Evolutionary conservation across 2,888 invertebrate species (phyloP), one percentile per base, ranked within the genome.

Genomic region (Choristoneura rosaceana): DNA sequence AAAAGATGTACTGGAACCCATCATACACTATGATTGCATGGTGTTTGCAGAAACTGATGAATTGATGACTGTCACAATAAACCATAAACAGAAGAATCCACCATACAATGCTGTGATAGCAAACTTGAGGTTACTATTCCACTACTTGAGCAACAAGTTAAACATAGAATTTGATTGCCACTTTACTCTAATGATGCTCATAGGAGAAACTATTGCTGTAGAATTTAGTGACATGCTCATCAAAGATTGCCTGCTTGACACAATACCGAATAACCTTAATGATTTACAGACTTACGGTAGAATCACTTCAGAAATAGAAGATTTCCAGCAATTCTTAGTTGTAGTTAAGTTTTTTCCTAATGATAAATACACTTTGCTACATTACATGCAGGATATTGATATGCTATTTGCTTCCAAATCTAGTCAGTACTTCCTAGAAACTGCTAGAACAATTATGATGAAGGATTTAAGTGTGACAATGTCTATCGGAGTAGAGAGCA

Each of bases 381-480:
- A 96, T 52, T 98, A 97, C 83, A 95, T 96, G 2, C 94, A 95
- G 38, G 96, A 97, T 85, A 95, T 98, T 71, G 97, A 98, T 84
- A 92, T 95, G 5, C 90, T 97, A 45, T 98, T 97, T 87, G 96
- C 97, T 45, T 95, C 96, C 81, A 97, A 97, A 81, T 96, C 97
- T 68, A 96, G 97, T 77, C 95, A 96, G 80, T 95, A 96, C 77
- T 96, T 97, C 76, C 87, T 97, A 70, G 95, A 95, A 70, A 94
- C 93, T 65, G 97, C 98, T 0, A 93, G 96, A 50, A 92, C 89
- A 74, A 95, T 98, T 61, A 97, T 98, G 96, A 95, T 96, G 69
- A 96, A 97, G 82, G 97, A 98, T 87, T 94, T 98, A 68, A 97
- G 98, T 86, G 95, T 96, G 76, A 96, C 96, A 79, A 95, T 96